Evolutionary conservation across 2,113 vertebrate genomes (phyloP), one percentile per base, ranked within the genome.

Genomic region (Myiagra hebetior): DNA sequence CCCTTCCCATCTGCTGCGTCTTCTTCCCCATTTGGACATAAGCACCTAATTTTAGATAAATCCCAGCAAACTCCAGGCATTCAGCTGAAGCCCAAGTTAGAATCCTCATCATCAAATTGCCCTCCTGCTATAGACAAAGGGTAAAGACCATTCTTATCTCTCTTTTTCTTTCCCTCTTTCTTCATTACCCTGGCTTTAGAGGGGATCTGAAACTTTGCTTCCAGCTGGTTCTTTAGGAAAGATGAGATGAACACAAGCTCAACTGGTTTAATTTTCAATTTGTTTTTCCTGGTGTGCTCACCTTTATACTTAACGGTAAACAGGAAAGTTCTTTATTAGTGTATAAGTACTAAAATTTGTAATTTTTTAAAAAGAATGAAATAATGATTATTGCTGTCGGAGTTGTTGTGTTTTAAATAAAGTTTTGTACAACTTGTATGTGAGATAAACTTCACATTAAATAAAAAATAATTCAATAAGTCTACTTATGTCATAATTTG

Each of bases 1-100:
- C 5, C 0, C 75, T 89, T 41, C 83, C 94, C 93, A 89, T 96
- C 94, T 95, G 95, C 74, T 56, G 17, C 1, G 1, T 27, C 49
- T 68, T 89, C 59, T 73, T 91, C 67, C 84, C 21, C 17, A 18
- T 87, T 92, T 91, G 69, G 56, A 60, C 69, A 41, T 3, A 19
- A 59, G 16, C 41, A 46, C 21, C 81, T 95, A 91, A 96, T 82
- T 95, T 96, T 94, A 91, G 89, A 79, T 24, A 37, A 56, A 79
- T 37, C 53, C 46, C 33, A 62, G 73, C 37, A 68, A 93, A 91
- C 37, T 69, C 44, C 19, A 73, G 31, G 63, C 56, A 60, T 47
- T 85, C n/a, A 60, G 24, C 49, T 74, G 88, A 90, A 87, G 69
- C 9, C 13, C 19, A 8, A 52, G 62, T 85, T 93, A 52, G 70